phyloP scores from a whole-genome alignment of 2,888 invertebrate genomes.

The Criorhina ranunculi region DNA sequence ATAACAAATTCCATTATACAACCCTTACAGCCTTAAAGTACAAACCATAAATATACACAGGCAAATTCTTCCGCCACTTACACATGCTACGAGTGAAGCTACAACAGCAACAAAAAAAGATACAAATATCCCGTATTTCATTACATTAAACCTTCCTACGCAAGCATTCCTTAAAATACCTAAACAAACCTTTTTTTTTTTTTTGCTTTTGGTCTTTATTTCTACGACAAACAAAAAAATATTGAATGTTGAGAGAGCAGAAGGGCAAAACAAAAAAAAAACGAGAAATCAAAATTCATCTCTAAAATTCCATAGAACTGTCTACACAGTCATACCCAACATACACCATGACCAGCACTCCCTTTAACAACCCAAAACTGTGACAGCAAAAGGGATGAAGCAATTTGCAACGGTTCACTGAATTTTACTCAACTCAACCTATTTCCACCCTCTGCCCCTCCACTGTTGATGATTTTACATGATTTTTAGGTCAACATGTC shows the following conservation, averaged over 20 bases:
- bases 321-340: constrained; percentile 50
- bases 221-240: background rate
- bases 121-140: constrained; percentile 61
- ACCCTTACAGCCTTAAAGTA: background rate
- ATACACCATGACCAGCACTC: background rate
- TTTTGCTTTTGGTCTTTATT: too few species aligned
- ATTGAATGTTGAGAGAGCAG: constrained; percentile 24
- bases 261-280: constrained; percentile 1
- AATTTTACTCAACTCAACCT: constrained; percentile 59
- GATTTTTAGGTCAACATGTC: constrained; percentile 76
- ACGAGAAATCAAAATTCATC: constrained; percentile 73
- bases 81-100: background rate
- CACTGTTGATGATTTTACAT: constrained; percentile 72
- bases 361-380: constrained; percentile 40
- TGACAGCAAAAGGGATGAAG: constrained; percentile 73
- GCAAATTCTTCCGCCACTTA: background rate
- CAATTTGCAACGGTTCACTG: constrained; percentile 72
- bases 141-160: constrained; percentile 53
- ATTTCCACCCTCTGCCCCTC: constrained; percentile 17
- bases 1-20: background rate
- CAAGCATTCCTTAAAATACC: constrained; percentile 37
- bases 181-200: constrained; percentile 45
- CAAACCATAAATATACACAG: background rate
- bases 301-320: constrained; percentile 55
- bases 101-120: constrained; percentile 20